These are phyloP conservation scores for Brachionus koreanus DNA, from an alignment of 1,140 invertebrate genomes.

Conservation along the genomic window DNA sequence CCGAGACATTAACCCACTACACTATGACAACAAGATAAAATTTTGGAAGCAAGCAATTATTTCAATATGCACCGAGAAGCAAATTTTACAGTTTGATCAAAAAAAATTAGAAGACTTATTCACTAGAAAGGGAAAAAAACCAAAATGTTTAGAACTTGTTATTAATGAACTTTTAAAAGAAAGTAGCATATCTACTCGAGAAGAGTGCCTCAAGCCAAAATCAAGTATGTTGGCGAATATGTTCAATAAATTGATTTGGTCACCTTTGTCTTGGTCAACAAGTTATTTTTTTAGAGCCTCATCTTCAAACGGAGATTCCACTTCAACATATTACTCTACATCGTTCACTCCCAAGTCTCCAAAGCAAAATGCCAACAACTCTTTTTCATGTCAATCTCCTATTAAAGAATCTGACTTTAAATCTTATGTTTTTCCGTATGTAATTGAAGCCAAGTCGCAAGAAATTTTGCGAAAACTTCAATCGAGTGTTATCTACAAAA, in stretches of 20 bases:
- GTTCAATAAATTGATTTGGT: conserved; percentile 38
- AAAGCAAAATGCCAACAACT: neutral
- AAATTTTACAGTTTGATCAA: conserved; percentile 21
- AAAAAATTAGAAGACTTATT: conserved; percentile 9
- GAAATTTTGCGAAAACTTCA: conserved; percentile 20
- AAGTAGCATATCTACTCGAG: neutral
- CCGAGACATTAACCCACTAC: conserved; percentile 65
- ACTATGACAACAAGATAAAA: conserved; percentile 69
- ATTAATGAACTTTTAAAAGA: neutral
- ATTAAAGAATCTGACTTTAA: neutral
- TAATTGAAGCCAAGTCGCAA: neutral
- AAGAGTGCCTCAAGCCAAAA: neutral
- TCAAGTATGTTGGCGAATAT: neutral
- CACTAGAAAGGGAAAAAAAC: conserved; percentile 21
- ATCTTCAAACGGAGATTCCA: neutral
- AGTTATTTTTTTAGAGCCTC: neutral
- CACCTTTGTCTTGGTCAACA: neutral
- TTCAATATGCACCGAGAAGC: conserved; percentile 62
- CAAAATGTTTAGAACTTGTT: conserved; percentile 38
- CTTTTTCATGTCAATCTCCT: neutral
- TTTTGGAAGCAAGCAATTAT: conserved; percentile 69
- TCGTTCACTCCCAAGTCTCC: neutral
- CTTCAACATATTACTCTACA: neutral
- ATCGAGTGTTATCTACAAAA: conserved; percentile 2
- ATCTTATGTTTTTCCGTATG: neutral